Evolutionary conservation across 2,797 vertebrate species (phyloP).

Genomic region (Dromococcyx pavoninus): DNA sequence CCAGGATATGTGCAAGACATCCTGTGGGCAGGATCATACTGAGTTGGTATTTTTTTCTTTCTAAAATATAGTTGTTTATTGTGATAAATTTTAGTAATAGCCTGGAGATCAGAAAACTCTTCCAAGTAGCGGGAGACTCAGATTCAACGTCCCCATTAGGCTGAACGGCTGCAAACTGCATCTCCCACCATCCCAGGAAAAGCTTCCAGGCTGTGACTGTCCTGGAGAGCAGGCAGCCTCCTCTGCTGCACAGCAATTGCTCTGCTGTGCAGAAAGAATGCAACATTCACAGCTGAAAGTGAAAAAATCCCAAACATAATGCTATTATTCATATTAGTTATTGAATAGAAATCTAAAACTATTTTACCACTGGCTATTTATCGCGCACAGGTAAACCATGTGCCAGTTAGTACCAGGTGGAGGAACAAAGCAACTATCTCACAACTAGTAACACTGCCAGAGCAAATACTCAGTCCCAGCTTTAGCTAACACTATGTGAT

Average conservation of each 20-base stretch:
- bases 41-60: neutral
- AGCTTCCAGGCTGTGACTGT: neutral
- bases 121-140: neutral
- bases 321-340: neutral
- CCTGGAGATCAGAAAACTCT: neutral
- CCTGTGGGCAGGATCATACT: neutral
- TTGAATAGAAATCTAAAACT: neutral
- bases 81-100: neutral
- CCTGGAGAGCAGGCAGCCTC: neutral
- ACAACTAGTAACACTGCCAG: neutral
- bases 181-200: neutral
- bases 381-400: neutral
- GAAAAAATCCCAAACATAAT: neutral
- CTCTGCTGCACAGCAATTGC: neutral
- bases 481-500: neutral
- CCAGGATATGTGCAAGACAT: neutral
- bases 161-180: neutral
- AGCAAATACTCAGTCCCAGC: neutral
- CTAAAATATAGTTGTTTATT: neutral
- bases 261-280: neutral
- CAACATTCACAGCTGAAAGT: neutral
- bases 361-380: neutral
- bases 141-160: neutral
- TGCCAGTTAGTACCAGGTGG: neutral
- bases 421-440: neutral